These are phyloP conservation scores for Thyatira batis DNA, from an alignment of 2,888 invertebrate genomes.

Conservation along the genomic window DNA sequence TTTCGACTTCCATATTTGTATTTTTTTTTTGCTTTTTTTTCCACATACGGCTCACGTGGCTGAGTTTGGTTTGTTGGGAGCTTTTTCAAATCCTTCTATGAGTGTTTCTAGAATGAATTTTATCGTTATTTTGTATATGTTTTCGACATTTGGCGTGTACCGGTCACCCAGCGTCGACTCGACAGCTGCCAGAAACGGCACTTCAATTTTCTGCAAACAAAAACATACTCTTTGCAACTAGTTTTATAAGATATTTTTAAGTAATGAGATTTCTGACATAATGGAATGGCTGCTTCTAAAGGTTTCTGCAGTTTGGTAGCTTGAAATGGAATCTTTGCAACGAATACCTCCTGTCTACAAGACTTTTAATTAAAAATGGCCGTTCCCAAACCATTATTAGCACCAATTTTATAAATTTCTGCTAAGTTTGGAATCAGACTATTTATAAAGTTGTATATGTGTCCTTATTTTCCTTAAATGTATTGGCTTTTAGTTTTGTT, in stretches of 20 bases:
- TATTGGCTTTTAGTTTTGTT: no score
- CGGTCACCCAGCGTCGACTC: constrained; percentile 93
- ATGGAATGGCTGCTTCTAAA: background rate
- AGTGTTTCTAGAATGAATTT: constrained; percentile 94
- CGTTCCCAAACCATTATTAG: no score
- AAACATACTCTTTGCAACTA: constrained; percentile 14
- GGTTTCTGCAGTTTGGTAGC: background rate
- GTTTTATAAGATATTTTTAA: background rate
- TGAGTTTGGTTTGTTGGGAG: constrained; percentile 51
- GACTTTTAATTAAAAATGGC: background rate
- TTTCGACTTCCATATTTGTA: constrained; percentile 14
- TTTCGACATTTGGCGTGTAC: constrained; percentile 94
- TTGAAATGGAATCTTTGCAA: background rate
- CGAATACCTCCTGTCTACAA: background rate
- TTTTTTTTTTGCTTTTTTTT: constrained; percentile 19
- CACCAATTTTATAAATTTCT: no score
- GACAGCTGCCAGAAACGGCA: constrained; percentile 93
- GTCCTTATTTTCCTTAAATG: no score
- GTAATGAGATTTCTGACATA: background rate
- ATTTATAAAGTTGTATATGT: no score
- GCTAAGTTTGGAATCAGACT: no score
- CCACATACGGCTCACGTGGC: constrained; percentile 51
- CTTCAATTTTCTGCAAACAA: constrained; percentile 90
- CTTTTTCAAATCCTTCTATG: constrained; percentile 88
- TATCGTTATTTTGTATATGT: constrained; percentile 94